Evolutionary conservation across 2,113 vertebrate genomes (phyloP), one percentile per base, ranked within the genome.

Genomic region (Neolamprologus cancellatus): DNA sequence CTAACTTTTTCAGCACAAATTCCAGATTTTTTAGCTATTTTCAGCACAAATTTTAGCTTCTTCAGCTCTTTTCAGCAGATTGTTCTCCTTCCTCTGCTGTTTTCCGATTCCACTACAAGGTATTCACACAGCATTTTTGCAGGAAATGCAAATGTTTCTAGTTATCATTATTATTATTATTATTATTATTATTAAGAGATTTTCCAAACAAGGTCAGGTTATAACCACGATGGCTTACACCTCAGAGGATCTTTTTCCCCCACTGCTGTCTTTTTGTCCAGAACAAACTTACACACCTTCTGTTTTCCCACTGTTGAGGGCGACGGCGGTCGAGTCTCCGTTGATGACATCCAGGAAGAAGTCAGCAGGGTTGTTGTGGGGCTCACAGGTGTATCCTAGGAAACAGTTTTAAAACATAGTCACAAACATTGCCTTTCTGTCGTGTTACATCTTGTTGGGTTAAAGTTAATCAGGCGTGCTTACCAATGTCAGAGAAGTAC

Each of bases 341-440:
- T 99, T 99, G 76, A 99, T 98, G 84, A 99, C 18, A 2, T 99
- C 98, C 88, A 99, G 94, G 92, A 99, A 99, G 79, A 99, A 99
- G 93, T 99, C 98, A 0, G 98, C 97, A 0, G 98, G 98, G 86
- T 99, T 99, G 94, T 99, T 99, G 93, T 97, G 97, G 0, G 97
- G 88, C 90, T 99, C 98, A 34, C 98, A 99, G 17, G 84, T 94
- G 79, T 97, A 98, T 36, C 98, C 98, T 99, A 88, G 89, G 79
- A 91, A 89, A 93, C 25, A 15, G 81, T 32, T 36, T 57, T 23
- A 23, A 82, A 8, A 52, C 6, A 1, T 2, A 52, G 4, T 50
- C 12, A 79, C 12, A 36, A 39, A 3, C 36, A 3, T 64, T 36
- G 8, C 0, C 0, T 80, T 8, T 53, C 3, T 7, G 3, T 46